Evolutionary conservation across 2,797 vertebrate genomes (phyloP), one percentile per base, ranked within the genome.

Genomic region (Lateolabrax maculatus): DNA sequence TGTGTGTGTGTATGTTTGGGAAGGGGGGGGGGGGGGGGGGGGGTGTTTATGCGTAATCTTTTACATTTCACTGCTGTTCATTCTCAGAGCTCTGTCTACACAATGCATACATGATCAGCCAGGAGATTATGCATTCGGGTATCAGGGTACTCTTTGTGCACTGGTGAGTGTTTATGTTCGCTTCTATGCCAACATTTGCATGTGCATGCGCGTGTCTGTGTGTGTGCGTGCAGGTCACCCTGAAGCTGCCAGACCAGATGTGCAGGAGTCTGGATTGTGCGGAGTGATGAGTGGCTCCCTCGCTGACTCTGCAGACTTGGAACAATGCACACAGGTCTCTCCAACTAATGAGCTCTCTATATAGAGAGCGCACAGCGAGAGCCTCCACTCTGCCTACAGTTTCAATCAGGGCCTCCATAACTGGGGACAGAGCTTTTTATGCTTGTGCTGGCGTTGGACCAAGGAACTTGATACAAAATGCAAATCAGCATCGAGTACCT

Each of bases 311-410:
- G 93, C 93, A 94, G 85, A 94, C 87, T 90, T 90, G 89, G 90
- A 93, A 95, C 92, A 95, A 94, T 94, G 92, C 92, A 85, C 91
- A 91, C 86, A 93, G 93, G 93, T 92, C 92, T 94, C 89, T 95
- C 88, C 88, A 77, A 71, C 90, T 93, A 95, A 94, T 94, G 93
- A 95, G 92, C 91, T 90, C 91, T 86, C 89, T 83, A 84, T 90
- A 93, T 80, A 92, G 91, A 84, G 77, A 84, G 84, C 89, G 67
- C 77, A 76, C 53, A 75, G 72, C 64, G 67, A 78, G 83, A 88
- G 87, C 87, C 73, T 87, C 73, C 84, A 77, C 81, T 89, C 86
- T 85, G 86, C 85, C 89, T 84, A 84, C 85, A 80, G 89, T 91
- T 93, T 93, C 93, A 93, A 92, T 94, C 91, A 92, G 79, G 87